phyloP scores from a whole-genome alignment of 2,797 vertebrate genomes.

The Percopsis omiscomaycus region DNA sequence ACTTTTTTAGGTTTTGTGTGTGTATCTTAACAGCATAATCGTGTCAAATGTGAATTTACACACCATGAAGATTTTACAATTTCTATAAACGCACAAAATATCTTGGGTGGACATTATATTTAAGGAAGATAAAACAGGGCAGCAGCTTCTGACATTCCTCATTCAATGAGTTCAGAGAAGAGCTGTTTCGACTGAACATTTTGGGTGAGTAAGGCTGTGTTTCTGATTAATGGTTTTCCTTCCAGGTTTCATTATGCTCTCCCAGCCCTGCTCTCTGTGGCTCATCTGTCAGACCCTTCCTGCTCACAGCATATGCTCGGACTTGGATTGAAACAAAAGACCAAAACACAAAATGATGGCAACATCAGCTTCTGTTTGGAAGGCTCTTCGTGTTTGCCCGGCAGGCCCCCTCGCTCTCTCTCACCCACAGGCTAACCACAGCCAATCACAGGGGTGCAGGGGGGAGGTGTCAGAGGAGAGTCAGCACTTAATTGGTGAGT shows the following conservation, averaged over 20 bases:
- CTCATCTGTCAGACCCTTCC: slow-evolving; percentile 78
- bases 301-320: slow-evolving; percentile 70
- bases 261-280: slow-evolving; percentile 82
- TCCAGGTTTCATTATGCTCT: slow-evolving; percentile 83
- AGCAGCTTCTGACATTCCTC: slow-evolving; percentile 2
- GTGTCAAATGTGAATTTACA: too few species aligned
- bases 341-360: slow-evolving; percentile 80
- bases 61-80: too few species aligned
- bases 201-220: slow-evolving; percentile 7
- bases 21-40: not conserved
- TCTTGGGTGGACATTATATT: too few species aligned
- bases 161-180: slow-evolving; percentile 13
- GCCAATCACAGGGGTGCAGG: slow-evolving; percentile 86
- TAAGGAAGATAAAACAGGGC: not conserved
- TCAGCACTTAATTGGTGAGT: slow-evolving; percentile 88
- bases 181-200: slow-evolving; percentile 12
- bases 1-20: slow-evolving; percentile 1
- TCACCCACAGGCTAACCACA: slow-evolving; percentile 88
- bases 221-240: slow-evolving; percentile 43
- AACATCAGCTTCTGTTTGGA: slow-evolving; percentile 82
- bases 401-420: slow-evolving; percentile 86
- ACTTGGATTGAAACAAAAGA: slow-evolving; percentile 79
- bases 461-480: slow-evolving; percentile 87
- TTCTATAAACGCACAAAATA: too few species aligned
- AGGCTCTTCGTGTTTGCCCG: slow-evolving; percentile 82